A percentile compares a stretch with the other conserved stretches of the same genome.
Conservation (phyloP, 2,888 invertebrate genomes). For the Agrotis segetum region DNA sequence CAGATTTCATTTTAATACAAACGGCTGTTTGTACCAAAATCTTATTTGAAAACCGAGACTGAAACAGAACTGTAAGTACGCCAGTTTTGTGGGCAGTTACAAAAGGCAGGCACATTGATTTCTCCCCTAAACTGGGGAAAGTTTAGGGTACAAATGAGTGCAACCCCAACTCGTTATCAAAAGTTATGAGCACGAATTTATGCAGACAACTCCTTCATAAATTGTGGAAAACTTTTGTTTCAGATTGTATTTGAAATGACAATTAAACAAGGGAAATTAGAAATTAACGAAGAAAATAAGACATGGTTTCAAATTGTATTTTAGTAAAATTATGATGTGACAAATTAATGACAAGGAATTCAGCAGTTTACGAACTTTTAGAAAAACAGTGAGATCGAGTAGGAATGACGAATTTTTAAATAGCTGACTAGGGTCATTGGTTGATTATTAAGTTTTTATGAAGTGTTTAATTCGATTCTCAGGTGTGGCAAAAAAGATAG, state of each 20-base stretch:
- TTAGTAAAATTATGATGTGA: not conserved
- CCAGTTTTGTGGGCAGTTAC: slow-evolving; percentile 3
- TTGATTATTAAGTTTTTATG: too few species aligned
- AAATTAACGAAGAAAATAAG: slow-evolving; percentile 41
- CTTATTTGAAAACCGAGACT: slow-evolving; percentile 32
- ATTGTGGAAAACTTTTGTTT: slow-evolving; percentile 57
- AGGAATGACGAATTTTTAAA: too few species aligned
- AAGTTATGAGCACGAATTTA: slow-evolving; percentile 63
- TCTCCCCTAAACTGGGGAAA: slow-evolving; percentile 33
- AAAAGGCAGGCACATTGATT: slow-evolving; percentile 56
- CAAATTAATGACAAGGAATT: too few species aligned
- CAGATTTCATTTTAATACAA: slow-evolving; percentile 24
- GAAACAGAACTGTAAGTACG: slow-evolving; percentile 25
- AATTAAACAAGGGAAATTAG: slow-evolving; percentile 48
- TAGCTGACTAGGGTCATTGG: too few species aligned
- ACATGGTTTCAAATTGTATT: slow-evolving; percentile 8
- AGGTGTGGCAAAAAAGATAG: too few species aligned
- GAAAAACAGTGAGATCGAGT: too few species aligned
- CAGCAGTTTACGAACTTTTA: too few species aligned
- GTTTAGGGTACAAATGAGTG: slow-evolving; percentile 56
- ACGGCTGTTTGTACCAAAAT: slow-evolving; percentile 11
- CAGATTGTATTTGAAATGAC: slow-evolving; percentile 51
- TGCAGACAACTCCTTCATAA: slow-evolving; percentile 60
- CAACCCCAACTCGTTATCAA: slow-evolving; percentile 58
- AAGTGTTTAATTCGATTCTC: too few species aligned